Conservation (phyloP, 2,888 invertebrate species). For the Tetanocera ferruginea region DNA sequence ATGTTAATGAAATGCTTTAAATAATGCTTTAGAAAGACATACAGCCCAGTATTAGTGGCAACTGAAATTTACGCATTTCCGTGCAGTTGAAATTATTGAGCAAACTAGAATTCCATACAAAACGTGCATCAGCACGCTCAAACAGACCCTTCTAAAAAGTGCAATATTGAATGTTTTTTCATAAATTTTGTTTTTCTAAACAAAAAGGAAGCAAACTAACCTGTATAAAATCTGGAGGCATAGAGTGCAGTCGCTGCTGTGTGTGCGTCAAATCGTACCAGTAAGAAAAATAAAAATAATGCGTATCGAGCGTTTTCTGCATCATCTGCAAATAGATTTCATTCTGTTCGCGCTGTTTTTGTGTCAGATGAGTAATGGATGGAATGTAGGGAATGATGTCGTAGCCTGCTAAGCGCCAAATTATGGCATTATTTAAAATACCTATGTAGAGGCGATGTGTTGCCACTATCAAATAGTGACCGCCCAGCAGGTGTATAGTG, state of each 20-base stretch:
- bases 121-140: slow-evolving; percentile 86
- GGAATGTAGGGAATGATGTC: slow-evolving; percentile 89
- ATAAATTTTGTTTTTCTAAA: background rate
- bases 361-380: slow-evolving; percentile 86
- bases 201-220: background rate
- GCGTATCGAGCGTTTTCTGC: slow-evolving; percentile 83
- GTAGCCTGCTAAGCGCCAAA: slow-evolving; percentile 84
- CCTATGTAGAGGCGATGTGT: slow-evolving; percentile 86
- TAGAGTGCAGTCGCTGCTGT: slow-evolving; percentile 87
- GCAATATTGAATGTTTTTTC: slow-evolving; percentile 46
- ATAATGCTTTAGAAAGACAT: slow-evolving; percentile 71
- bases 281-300: slow-evolving; percentile 93
- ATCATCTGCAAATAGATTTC: slow-evolving; percentile 88
- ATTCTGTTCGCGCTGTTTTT: slow-evolving; percentile 87
- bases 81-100: slow-evolving; percentile 82
- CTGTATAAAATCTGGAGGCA: slow-evolving; percentile 76
- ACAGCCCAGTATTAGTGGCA: slow-evolving; percentile 95
- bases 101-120: slow-evolving; percentile 93
- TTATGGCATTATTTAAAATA: slow-evolving; percentile 82
- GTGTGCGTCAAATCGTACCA: slow-evolving; percentile 94
- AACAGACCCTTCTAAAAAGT: slow-evolving; percentile 77
- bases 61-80: slow-evolving; percentile 83
- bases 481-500: slow-evolving; percentile 85
- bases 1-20: background rate
- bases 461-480: slow-evolving; percentile 89